phyloP scores from a whole-genome alignment of 2,113 vertebrate species.

The Alosa alosa region DNA sequence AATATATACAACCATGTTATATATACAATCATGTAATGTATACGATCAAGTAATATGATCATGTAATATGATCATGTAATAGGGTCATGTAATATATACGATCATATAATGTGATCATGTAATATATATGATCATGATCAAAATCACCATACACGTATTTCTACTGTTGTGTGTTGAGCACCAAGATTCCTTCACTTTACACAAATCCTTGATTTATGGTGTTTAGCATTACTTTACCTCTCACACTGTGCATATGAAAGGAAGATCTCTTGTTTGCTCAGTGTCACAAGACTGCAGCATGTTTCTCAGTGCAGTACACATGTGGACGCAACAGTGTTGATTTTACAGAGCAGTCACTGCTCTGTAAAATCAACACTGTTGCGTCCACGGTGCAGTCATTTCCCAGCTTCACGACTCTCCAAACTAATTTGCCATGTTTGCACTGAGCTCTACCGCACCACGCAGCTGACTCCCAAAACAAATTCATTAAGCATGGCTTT shows the following conservation, averaged over 20 bases:
- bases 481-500: not conserved
- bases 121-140: too few relatives aligned
- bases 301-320: not conserved
- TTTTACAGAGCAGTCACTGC: not conserved
- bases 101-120: too few relatives aligned
- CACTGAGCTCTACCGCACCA: not conserved
- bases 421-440: conserved; percentile 3
- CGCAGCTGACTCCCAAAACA: not conserved
- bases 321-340: not conserved
- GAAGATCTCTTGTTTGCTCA: not conserved
- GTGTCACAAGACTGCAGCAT: not conserved
- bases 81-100: too few relatives aligned
- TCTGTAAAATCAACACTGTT: not conserved
- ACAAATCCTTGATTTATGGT: not conserved
- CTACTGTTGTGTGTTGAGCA: too few relatives aligned
- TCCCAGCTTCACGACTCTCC: not conserved
- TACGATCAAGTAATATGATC: too few relatives aligned
- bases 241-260: not conserved
- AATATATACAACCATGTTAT: not conserved
- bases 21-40: too few relatives aligned
- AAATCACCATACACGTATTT: too few relatives aligned
- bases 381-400: not conserved
- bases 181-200: not conserved
- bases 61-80: too few relatives aligned
- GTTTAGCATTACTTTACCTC: not conserved